A percentile compares a stretch with the other conserved stretches of the same genome.
phyloP scores from a whole-genome alignment of 2,888 invertebrate species.

The Catonia carolina region DNA sequence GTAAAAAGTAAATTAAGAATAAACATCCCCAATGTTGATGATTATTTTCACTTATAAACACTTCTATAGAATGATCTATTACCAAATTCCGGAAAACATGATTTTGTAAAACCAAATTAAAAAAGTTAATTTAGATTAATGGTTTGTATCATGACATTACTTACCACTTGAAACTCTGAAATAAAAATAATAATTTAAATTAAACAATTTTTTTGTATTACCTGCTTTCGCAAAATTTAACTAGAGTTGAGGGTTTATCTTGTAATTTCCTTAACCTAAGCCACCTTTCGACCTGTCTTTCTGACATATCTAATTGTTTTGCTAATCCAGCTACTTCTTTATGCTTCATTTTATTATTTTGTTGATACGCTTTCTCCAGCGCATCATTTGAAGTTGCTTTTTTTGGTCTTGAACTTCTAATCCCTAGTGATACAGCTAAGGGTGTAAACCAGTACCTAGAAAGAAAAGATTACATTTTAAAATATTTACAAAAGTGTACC shows the following conservation, averaged over 20 bases:
- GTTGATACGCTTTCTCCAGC: constrained; percentile 69
- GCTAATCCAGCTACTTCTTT: constrained; percentile 64
- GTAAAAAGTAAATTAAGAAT: too few species aligned
- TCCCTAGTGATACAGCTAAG: constrained; percentile 71
- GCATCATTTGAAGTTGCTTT: constrained; percentile 63
- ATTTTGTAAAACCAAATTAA: too few species aligned
- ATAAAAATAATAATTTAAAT: too few species aligned
- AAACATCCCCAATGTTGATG: too few species aligned
- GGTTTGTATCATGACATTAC: too few species aligned
- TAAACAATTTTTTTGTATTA: constrained; percentile 34
- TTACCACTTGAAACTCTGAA: too few species aligned
- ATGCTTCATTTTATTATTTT: constrained; percentile 63
- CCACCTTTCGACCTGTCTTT: constrained; percentile 88
- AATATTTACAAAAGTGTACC: too few species aligned
- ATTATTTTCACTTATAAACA: too few species aligned
- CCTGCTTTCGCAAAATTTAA: constrained; percentile 87
- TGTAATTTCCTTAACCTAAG: constrained; percentile 74
- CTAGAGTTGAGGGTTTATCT: constrained; percentile 80
- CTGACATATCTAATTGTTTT: constrained; percentile 75
- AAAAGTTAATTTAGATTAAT: too few species aligned
- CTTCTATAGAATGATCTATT: too few species aligned
- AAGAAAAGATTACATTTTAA: constrained; percentile 38
- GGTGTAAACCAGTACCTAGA: constrained; percentile 74
- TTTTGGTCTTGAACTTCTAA: constrained; percentile 70
- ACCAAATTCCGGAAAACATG: too few species aligned